A percentile compares a stretch with the other conserved stretches of the same genome.
These are phyloP conservation scores for Prionailurus bengalensis DNA, from an alignment of 2,113 vertebrate genomes.

Conservation along the genomic window DNA sequence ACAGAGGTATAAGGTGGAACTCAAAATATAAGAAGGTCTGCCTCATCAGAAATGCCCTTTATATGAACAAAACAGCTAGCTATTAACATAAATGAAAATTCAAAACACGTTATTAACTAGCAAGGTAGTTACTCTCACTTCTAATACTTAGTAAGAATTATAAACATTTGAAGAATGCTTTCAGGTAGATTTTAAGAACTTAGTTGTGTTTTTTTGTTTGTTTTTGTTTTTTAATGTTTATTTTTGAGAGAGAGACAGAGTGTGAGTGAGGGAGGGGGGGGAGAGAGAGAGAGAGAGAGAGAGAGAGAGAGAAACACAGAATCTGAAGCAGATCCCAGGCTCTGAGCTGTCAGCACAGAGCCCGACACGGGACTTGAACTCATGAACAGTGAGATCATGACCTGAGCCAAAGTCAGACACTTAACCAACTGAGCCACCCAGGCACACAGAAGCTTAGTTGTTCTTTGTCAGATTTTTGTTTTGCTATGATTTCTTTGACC, in stretches of 20 bases:
- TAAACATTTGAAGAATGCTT: constrained; percentile 14
- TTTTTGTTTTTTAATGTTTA: too few species aligned
- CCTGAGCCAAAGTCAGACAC: too few species aligned
- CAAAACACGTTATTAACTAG: constrained; percentile 2
- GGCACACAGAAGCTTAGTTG: background rate
- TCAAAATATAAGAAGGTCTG: constrained; percentile 9
- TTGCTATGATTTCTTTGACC: constrained; percentile 21
- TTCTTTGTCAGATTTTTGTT: constrained; percentile 8
- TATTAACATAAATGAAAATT: constrained; percentile 53
- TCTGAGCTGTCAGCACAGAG: too few species aligned
- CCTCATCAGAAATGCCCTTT: constrained; percentile 2
- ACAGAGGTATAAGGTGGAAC: background rate
- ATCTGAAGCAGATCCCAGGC: too few species aligned
- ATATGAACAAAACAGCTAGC: background rate
- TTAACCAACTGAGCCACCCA: too few species aligned
- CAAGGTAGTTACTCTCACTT: background rate
- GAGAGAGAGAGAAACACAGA: too few species aligned
- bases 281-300: too few species aligned
- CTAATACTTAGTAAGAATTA: background rate
- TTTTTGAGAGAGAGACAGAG: too few species aligned
- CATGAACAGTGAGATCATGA: too few species aligned
- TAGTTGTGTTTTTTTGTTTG: background rate
- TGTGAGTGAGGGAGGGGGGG: too few species aligned
- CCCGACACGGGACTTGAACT: too few species aligned
- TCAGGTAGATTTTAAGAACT: constrained; percentile 12